phyloP scores from a whole-genome alignment of 2,113 vertebrate genomes.

The Thalassarche chlororhynchos region DNA sequence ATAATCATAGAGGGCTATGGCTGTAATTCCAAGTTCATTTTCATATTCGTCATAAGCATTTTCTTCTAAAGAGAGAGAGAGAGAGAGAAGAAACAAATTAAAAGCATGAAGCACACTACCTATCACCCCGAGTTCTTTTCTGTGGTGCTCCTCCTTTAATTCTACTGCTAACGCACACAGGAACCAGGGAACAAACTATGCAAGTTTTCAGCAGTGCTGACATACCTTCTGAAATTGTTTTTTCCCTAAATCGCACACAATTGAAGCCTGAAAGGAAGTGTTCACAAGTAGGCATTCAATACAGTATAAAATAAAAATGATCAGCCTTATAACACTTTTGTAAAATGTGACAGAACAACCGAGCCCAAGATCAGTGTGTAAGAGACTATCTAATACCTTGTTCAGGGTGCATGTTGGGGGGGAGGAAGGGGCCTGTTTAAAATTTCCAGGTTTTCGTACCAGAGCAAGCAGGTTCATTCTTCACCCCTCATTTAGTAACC shows the following conservation, averaged over 20 bases:
- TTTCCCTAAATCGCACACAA: background rate
- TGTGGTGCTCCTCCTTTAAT: background rate
- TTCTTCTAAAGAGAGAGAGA: constrained; percentile 64
- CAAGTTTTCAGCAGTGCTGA: background rate
- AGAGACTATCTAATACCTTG: background rate
- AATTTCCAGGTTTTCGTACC: background rate
- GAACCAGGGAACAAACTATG: background rate
- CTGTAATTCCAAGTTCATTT: constrained; percentile 91
- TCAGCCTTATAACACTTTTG: background rate
- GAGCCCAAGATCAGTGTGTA: background rate
- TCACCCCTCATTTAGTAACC: background rate
- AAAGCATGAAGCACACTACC: background rate
- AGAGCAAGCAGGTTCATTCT: background rate
- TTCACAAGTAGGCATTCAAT: background rate
- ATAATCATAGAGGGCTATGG: constrained; percentile 96
- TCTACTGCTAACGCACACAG: background rate
- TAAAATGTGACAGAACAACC: background rate
- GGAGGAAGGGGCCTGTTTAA: background rate
- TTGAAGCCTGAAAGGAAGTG: background rate
- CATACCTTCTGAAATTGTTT: background rate
- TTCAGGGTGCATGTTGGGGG: background rate
- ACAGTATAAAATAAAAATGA: background rate
- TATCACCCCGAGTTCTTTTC: background rate
- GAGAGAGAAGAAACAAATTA: background rate
- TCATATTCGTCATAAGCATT: constrained; percentile 82